These are phyloP conservation scores for Eutolmus rufibarbis DNA, from an alignment of 2,888 invertebrate genomes.

Conservation along the genomic window DNA sequence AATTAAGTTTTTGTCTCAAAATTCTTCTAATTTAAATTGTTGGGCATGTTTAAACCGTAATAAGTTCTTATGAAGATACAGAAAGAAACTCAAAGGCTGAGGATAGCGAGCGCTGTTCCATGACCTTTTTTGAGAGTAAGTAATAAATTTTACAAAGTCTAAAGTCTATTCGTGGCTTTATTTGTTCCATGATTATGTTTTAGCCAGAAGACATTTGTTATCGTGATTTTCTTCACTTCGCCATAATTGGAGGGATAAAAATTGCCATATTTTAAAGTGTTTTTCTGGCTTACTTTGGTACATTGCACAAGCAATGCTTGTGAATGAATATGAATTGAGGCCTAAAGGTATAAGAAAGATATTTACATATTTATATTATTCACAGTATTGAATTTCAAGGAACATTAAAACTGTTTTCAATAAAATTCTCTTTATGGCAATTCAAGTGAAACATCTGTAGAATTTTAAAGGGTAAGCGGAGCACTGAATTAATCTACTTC, in stretches of 20 bases:
- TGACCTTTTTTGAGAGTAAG: background rate
- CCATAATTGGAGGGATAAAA: background rate
- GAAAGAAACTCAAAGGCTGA: background rate
- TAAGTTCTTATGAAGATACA: background rate
- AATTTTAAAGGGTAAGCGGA: background rate
- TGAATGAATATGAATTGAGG: background rate
- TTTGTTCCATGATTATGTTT: background rate
- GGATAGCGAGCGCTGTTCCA: background rate
- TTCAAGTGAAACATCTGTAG: background rate
- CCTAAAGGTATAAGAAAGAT: background rate
- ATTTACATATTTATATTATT: background rate
- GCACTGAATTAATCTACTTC: background rate
- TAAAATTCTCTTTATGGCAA: background rate
- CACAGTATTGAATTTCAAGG: background rate
- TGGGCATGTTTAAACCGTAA: background rate
- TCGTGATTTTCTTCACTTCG: background rate
- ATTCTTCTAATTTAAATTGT: background rate
- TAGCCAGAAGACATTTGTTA: background rate
- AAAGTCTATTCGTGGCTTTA: background rate
- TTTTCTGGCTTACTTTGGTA: background rate
- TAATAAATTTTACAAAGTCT: background rate
- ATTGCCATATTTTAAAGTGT: background rate
- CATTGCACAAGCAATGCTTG: background rate
- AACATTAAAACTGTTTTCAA: background rate
- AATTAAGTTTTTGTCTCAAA: background rate